Percentiles rank a stretch among this genome's conserved stretches.
phyloP scores from a whole-genome alignment of 2,888 invertebrate genomes.

The Leucophenga montana region DNA sequence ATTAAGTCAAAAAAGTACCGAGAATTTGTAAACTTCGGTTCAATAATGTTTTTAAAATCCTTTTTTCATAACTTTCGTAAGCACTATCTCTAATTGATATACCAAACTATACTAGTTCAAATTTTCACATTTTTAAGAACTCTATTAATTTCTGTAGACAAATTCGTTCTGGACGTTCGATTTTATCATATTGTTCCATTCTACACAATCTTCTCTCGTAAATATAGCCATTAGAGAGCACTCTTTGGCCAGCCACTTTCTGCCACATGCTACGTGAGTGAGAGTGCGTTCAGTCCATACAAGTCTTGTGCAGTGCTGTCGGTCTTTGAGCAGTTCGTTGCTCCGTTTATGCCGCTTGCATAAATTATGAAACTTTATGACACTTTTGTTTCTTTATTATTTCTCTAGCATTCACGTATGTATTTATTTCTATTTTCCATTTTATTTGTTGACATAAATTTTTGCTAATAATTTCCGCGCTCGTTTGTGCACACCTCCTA shows the following conservation, averaged over 20 bases:
- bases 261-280: slow-evolving; percentile 57
- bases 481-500: slow-evolving; percentile 17
- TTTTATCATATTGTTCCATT: background rate
- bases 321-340: slow-evolving; percentile 47
- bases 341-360: slow-evolving; percentile 58
- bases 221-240: background rate
- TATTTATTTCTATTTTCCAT: no score
- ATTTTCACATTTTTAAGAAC: no score
- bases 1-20: no score
- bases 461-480: slow-evolving; percentile 56
- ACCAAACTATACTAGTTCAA: no score
- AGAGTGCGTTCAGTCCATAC: slow-evolving; percentile 46
- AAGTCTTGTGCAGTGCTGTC: slow-evolving; percentile 1
- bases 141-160: no score
- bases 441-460: slow-evolving; percentile 60
- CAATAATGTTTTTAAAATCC: no score
- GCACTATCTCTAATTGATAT: no score
- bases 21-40: no score
- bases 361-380: slow-evolving; percentile 53
- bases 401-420: slow-evolving; percentile 40
- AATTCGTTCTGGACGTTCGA: no score
- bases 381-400: slow-evolving; percentile 26
- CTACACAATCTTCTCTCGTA: background rate
- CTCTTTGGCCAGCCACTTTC: background rate
- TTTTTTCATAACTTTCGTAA: no score